Base-by-base conservation (phyloP, 2,113 vertebrate species). In the Lota lota region DNA sequence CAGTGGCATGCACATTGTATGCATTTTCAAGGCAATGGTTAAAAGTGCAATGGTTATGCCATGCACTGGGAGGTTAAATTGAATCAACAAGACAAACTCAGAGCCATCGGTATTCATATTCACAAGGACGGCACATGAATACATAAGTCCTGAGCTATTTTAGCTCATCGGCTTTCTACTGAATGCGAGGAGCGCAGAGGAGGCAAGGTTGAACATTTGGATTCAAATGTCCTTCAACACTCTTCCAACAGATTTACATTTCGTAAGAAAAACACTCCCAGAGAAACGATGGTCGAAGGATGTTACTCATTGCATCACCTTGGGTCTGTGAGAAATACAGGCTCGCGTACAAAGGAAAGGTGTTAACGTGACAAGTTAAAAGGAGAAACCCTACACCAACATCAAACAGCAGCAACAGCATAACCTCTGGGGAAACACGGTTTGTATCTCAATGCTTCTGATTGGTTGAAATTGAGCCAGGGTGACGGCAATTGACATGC, bases 221-320 rank as follows among this genome's bases (percentile, higher is more conserved):
- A 18, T 74, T 80, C 66, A 78, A 83, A 77, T 72, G 85, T 79
- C 76, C 78, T 78, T 84, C 73, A 76, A 79, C 70, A 72, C 80
- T 80, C 84, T 70, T 75, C 56, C 24, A 65, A 67, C 79, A 71
- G 70, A 73, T 78, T 73, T 60, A 73, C 83, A 83, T 80, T 56
- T 57, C 76, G 7, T 10, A 77, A 69, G 69, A 72, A 75, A 68
- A 78, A 79, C 68, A 65, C 77, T 61, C 20, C 10, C 57, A 66
- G 79, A 73, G 75, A 73, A 78, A 84, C 81, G 73, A 84, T 81
- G 79, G 83, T 76, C 64, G 78, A 82, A 83, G 76, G 74, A 83
- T 81, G 79, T 83, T 85, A 79, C 88, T 88, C 88, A 88, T 87
- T 90, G 84, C 88, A 90, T 91, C 88, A 90, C 83, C 83, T 85